Evolutionary conservation across 1,140 invertebrate species (phyloP).

Genomic region (Panulirus ornatus): DNA sequence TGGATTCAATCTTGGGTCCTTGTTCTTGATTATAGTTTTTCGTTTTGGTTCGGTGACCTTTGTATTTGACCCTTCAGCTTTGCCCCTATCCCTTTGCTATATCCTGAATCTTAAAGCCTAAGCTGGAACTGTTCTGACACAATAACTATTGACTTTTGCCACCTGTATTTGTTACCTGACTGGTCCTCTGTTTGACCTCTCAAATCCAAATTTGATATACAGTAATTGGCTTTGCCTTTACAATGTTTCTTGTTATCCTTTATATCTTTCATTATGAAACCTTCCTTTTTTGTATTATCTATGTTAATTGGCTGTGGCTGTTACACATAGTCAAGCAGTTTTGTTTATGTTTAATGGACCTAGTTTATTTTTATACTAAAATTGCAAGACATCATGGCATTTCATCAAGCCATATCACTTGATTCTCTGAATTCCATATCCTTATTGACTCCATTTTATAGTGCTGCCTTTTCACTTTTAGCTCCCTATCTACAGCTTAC

Average conservation of each 20-base stretch:
- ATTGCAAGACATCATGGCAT: not conserved
- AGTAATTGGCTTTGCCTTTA: not conserved
- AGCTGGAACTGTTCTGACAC: no score
- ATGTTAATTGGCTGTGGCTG: not conserved
- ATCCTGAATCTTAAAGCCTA: not conserved
- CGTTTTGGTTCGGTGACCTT: not conserved
- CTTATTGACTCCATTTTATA: not conserved
- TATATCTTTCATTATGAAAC: not conserved
- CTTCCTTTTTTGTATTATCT: not conserved
- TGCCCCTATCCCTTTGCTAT: not conserved
- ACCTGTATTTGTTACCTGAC: not conserved
- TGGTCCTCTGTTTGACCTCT: not conserved
- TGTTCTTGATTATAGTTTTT: constrained; percentile 18
- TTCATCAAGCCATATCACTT: not conserved
- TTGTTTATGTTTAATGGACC: not conserved
- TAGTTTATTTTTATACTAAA: not conserved
- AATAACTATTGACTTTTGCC: not conserved
- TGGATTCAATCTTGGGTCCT: constrained; percentile 34
- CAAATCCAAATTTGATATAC: not conserved
- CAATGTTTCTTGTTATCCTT: not conserved
- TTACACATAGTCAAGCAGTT: not conserved
- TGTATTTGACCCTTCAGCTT: not conserved
- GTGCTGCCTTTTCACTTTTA: not conserved
- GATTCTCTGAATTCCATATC: not conserved
- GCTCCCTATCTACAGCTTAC: no score